Conservation (phyloP, 2,888 invertebrate genomes). For the Uloborus plumipes region DNA sequence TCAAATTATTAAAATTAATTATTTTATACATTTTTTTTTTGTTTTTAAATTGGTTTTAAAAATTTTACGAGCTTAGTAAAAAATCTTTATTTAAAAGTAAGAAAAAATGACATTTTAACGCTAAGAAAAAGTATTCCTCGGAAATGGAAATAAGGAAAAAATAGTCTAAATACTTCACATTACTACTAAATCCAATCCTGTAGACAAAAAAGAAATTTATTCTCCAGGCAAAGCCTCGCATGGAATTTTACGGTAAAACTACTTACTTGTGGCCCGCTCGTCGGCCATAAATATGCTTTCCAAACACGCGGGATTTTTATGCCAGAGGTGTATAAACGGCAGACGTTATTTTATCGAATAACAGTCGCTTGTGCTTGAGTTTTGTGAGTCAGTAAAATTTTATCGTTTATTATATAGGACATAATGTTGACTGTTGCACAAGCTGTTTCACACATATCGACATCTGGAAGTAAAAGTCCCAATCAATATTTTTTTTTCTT, state of each 20-base stretch:
- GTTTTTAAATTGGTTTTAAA: too few species aligned
- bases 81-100: too few species aligned
- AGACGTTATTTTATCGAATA: constrained; percentile 41
- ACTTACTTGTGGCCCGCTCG: constrained; percentile 42
- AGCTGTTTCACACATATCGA: constrained; percentile 51
- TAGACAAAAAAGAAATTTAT: constrained; percentile 24
- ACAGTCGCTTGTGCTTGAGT: constrained; percentile 19
- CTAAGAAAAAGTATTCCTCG: too few species aligned
- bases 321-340: constrained; percentile 39
- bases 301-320: constrained; percentile 45
- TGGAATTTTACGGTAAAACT: constrained; percentile 41
- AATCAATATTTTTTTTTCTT: constrained; percentile 7
- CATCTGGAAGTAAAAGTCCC: constrained; percentile 18
- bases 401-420: constrained; percentile 53
- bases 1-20: too few species aligned
- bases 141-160: too few species aligned
- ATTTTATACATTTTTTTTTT: too few species aligned
- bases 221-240: constrained; percentile 15
- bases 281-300: constrained; percentile 38
- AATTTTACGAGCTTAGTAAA: too few species aligned
- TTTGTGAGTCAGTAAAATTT: constrained; percentile 49
- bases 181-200: constrained; percentile 54
- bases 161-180: constrained; percentile 17
- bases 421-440: constrained; percentile 50
- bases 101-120: too few species aligned